Base-by-base conservation (phyloP, 2,797 vertebrate species). In the Darevskia mixta region DNA sequence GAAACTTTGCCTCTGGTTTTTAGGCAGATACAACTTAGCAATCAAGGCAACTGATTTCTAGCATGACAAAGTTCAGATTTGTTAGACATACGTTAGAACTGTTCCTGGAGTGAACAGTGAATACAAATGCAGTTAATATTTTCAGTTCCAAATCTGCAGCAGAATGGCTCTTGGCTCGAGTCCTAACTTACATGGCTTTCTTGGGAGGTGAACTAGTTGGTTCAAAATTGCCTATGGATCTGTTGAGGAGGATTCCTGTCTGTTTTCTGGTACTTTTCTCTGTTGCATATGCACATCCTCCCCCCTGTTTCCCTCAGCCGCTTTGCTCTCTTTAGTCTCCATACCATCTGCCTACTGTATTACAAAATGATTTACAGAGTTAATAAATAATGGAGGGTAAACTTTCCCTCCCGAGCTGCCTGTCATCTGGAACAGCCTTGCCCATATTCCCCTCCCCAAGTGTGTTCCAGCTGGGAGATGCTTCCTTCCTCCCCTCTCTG, bases 331-430 rank as follows among this genome's bases (percentile, higher is more conserved):
- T 87, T 76, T 38, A 8, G 35, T 72, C 20, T 64, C 87, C 9
- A 3, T 69, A 15, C 45, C 76, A 29, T 41, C 27, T 71, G 43
- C 27, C 61, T 17, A 29, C 38, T 69, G 20, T 64, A 81, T 81
- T 76, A 23, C 38, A 81, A 89, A 86, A 81, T 87, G 71, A 86
- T 84, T 89, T 81, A 81, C 32, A 32, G 29, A 71, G 61, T 87
- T 86, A 87, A 90, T 85, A 87, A 88, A 88, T 86, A 89, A 91
- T 43, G 80, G 87, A 87, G 25, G 25, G 86, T 64, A 84, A 83
- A 43, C 27, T 45, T 41, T 88, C 78, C 38, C 61, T 15, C 49
- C 32, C 71, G 67, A 55, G 35, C 23, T 23, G 49, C 13, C 18
- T 87, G 79, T 38, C 80, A 82, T 72, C 79, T 79, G 55, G 29